phyloP scores from a whole-genome alignment of 2,113 vertebrate genomes.

The Perognathus longimembris region DNA sequence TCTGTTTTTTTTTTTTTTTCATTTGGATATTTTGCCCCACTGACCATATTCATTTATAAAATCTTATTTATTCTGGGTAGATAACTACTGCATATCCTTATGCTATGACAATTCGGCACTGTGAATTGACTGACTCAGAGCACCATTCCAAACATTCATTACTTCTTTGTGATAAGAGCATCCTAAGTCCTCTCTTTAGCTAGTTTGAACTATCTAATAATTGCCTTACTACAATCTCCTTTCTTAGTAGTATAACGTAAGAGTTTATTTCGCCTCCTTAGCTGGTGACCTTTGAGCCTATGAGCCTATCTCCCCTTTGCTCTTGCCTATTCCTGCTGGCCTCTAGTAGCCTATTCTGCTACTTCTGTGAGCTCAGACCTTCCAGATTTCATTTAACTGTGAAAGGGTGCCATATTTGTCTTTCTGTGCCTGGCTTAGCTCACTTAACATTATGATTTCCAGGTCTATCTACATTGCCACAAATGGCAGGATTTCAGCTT shows the following conservation, averaged over 20 bases:
- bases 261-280: neutral
- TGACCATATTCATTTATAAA: neutral
- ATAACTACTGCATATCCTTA: no score
- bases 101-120: no score
- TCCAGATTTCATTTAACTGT: neutral
- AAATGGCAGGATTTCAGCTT: neutral
- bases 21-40: neutral
- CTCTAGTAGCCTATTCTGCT: neutral
- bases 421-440: neutral
- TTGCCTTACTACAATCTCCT: neutral
- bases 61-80: no score
- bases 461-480: no score
- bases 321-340: no score
- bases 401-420: neutral
- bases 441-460: neutral
- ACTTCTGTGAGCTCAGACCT: neutral
- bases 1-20: no score
- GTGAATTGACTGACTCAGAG: no score
- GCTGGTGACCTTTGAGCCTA: neutral
- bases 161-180: no score
- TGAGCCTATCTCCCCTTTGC: neutral
- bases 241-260: no score
- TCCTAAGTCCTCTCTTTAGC: neutral
- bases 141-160: no score
- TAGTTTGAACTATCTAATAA: neutral